A percentile compares a stretch with the other conserved stretches of the same genome.
phyloP scores from a whole-genome alignment of 2,113 vertebrate species.

The Oncorhynchus gorbuscha region DNA sequence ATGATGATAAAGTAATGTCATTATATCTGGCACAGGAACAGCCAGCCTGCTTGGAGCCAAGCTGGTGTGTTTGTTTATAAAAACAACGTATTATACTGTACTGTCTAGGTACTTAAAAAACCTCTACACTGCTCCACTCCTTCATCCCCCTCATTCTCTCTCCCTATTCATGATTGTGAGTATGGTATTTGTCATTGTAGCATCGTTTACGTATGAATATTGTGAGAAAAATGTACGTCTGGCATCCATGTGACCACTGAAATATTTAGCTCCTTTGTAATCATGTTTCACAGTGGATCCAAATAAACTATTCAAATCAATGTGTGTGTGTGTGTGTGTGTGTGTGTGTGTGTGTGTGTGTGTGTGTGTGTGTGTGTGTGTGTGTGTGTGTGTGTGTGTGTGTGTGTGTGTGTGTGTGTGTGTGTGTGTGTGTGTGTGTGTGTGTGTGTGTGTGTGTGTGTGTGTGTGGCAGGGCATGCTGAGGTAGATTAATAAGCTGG shows the following conservation, averaged over 20 bases:
- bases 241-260: slow-evolving; percentile 19
- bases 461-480: slow-evolving; percentile 71
- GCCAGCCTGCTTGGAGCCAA: no score
- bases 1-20: slow-evolving; percentile 19
- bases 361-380: not conserved
- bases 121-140: slow-evolving; percentile 18
- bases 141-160: slow-evolving; percentile 31
- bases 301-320: slow-evolving; percentile 36
- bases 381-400: not conserved
- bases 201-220: slow-evolving; percentile 12
- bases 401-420: slow-evolving; percentile 59
- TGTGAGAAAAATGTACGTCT: not conserved
- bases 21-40: slow-evolving; percentile 21
- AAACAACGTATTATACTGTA: slow-evolving; percentile 55
- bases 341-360: not conserved
- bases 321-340: slow-evolving; percentile 13
- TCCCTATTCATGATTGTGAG: slow-evolving; percentile 38
- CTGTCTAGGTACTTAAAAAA: slow-evolving; percentile 36
- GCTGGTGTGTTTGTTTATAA: slow-evolving; percentile 10
- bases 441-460: slow-evolving; percentile 31
- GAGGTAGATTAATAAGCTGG: slow-evolving; percentile 73
- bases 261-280: not conserved
- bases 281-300: not conserved
- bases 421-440: no score
- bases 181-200: not conserved